Percentiles rank a stretch among this genome's conserved stretches.
Evolutionary conservation across 2,888 invertebrate species (phyloP).

Genomic region (Agriopis marginaria): DNA sequence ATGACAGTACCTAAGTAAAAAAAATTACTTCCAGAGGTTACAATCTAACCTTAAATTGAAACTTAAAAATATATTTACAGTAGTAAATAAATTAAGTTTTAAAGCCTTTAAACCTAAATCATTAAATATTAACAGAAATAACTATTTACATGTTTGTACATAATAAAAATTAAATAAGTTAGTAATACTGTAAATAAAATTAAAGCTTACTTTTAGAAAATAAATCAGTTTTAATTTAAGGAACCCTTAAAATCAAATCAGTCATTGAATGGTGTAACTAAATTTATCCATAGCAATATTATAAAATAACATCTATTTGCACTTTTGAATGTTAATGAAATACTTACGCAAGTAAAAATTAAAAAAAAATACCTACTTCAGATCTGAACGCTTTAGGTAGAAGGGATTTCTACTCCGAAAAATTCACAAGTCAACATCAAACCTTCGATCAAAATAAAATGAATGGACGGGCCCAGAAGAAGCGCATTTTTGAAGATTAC

Average conservation of each 20-base stretch:
- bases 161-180: slow-evolving; percentile 76
- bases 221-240: slow-evolving; percentile 46
- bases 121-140: slow-evolving; percentile 53
- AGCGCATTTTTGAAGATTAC: too few species aligned
- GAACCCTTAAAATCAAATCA: slow-evolving; percentile 67
- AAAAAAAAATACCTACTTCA: too few species aligned
- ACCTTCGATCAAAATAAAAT: too few species aligned
- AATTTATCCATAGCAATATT: slow-evolving; percentile 17
- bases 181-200: slow-evolving; percentile 85
- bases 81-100: slow-evolving; percentile 50
- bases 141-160: slow-evolving; percentile 81
- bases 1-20: neutral
- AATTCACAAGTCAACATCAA: too few species aligned
- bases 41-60: slow-evolving; percentile 10
- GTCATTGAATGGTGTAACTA: slow-evolving; percentile 57
- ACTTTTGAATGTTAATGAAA: too few species aligned
- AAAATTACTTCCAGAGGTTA: neutral
- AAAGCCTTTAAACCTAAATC: slow-evolving; percentile 34
- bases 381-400: too few species aligned
- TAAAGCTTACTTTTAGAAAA: slow-evolving; percentile 76
- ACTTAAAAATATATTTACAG: slow-evolving; percentile 52
- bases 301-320: slow-evolving; percentile 22
- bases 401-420: too few species aligned
- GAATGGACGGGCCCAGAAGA: too few species aligned
- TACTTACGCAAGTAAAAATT: too few species aligned